Base-by-base conservation (phyloP, 2,113 vertebrate genomes). In the Pleuronectes platessa region DNA sequence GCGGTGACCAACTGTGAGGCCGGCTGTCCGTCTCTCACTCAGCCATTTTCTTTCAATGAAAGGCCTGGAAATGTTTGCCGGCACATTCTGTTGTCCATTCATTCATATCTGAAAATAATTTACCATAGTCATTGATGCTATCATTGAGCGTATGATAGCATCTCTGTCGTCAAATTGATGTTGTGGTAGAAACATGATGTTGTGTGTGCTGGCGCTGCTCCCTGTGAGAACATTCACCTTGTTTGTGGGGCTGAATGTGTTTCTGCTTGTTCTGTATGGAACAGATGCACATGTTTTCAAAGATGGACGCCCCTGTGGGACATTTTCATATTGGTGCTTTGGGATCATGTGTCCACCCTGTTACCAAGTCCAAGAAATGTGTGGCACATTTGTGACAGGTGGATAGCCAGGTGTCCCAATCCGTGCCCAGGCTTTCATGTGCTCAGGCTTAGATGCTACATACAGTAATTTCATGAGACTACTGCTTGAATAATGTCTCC, bases 1-100 rank as follows among this genome's bases (percentile, higher is more conserved):
- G 72, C 76, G 42, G 69, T 74, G 74, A 75, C 90, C 89, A 85
- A 92, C 93, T 91, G 92, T 86, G 92, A 88, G 85, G 82, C 90
- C 86, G 81, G 84, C 92, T 93, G 93, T 90, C 86, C 26, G 74
- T 90, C 86, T 89, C 84, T 90, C 82, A 81, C 76, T 79, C 64
- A 42, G 84, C 58, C 59, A 66, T 79, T 84, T 67, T 75, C 78
- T 88, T 68, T 68, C 72, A 76, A 68, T 65, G 81, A 80, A 73
- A 60, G 65, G 40, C 55, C 42, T 26, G 47, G 20, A 83, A 85
- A 81, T 60, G 40, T 42, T 42, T 76, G 74, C 81, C 66, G 85
- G 61, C 23, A 35, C 60, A 64, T 71, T 64, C 6, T 42, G 67
- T 65, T 73, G 72, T 59, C 45, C 0, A 3, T 73, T 26, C 3